Evolutionary conservation across 2,113 vertebrate genomes (phyloP), one percentile per base, ranked within the genome.

Genomic region (Gobius niger): DNA sequence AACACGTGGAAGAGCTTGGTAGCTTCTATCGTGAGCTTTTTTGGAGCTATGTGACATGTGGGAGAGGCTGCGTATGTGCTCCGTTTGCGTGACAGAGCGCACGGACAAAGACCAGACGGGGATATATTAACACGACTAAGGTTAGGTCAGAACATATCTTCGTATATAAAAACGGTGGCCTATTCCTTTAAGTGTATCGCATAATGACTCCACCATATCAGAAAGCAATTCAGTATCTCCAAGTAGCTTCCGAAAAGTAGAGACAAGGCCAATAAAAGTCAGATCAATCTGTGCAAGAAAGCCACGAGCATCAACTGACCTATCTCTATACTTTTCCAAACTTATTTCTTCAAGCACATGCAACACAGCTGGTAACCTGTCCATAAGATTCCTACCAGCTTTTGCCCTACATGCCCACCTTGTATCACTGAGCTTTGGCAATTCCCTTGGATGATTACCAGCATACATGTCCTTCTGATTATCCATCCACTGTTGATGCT

Each of bases 391-490:
- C 12, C 15, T 62, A 41, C 66, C 62, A 7, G 53, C 56, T 6
- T 34, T n/a, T 46, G 64, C 50, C 14, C 66, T 44, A 53, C 70
- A 69, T 65, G 70, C 66, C 65, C 65, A 78, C n/a, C 70, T 47
- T 0, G 60, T 69, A 19, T 75, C 73, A 59, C 42, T 75, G 1
- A 69, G 60, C 7, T 41, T 64, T 51, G 63, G 74, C 5, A 71
- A 41, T 24, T 80, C 57, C 16, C 67, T 80, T 24, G 10, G 24
- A 49, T 9, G 24, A n/a, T n/a, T n/a, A 57, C 53, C 63, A 18
- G 18, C 14, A 60, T 19, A 71, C 70, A 66, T 73, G 3, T 63
- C 60, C 7, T 4, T 9, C 24, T 69, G 67, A 10, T 50, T 40
- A 4, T 56, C 14, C 8, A 61, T 10, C 41, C 67, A 69, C 16